Conservation (phyloP, 1,140 invertebrate species). For the Megathymus violae region DNA sequence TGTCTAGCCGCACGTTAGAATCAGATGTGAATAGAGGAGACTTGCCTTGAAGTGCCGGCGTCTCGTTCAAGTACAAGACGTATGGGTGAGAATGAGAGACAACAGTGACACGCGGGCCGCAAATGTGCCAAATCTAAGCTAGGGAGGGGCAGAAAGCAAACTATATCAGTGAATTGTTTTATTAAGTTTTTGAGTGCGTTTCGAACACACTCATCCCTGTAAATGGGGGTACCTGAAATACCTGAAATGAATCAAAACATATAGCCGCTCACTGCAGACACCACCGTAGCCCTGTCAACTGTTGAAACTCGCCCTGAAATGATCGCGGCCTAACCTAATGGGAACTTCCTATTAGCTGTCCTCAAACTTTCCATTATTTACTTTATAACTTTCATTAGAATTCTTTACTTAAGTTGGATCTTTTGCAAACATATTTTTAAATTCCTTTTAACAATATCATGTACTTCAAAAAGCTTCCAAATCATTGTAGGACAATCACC, state of each 20-base stretch:
- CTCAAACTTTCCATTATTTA: conserved; percentile 17
- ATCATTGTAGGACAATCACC: conserved; percentile 19
- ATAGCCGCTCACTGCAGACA: conserved; percentile 76
- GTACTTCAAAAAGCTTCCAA: not conserved
- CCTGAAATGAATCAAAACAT: conserved; percentile 79
- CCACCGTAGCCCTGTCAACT: conserved; percentile 80
- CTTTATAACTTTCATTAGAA: conserved; percentile 6
- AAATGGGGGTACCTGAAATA: conserved; percentile 77
- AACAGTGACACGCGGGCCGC: conserved; percentile 84
- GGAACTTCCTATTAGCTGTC: conserved; percentile 49
- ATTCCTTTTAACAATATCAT: not conserved
- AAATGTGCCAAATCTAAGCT: conserved; percentile 84
- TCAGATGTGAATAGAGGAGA: conserved; percentile 81
- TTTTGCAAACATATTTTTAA: not conserved
- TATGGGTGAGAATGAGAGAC: conserved; percentile 84
- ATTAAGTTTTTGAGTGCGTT: conserved; percentile 64
- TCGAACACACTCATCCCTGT: conserved; percentile 64
- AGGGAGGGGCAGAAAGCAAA: conserved; percentile 85
- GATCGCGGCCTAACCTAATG: conserved; percentile 68
- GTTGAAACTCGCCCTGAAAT: conserved; percentile 82
- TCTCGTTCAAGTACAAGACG: conserved; percentile 84
- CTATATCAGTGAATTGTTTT: conserved; percentile 82
- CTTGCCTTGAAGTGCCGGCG: conserved; percentile 83
- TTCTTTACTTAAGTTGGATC: not conserved
- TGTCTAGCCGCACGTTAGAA: conserved; percentile 77